These are phyloP conservation scores for Styela clava DNA, from an alignment of 23 tunicate species.

Conservation along the genomic window DNA sequence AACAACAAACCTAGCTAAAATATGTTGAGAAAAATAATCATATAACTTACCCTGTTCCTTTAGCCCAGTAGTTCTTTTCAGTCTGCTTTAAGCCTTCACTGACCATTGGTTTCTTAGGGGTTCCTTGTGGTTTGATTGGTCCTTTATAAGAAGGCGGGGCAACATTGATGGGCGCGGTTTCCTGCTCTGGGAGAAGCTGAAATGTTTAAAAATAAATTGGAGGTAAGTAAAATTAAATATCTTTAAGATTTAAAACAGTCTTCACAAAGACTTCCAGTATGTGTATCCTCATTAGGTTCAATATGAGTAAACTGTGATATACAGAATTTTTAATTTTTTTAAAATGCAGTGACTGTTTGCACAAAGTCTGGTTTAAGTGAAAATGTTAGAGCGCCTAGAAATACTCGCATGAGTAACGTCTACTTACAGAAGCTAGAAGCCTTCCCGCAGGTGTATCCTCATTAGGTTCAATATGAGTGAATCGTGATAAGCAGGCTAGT, in stretches of 20 bases:
- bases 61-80: slow-evolving; percentile 29
- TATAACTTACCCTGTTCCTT: slow-evolving; percentile 12
- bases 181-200: slow-evolving; percentile 5
- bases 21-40: too few relatives aligned
- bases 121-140: not conserved
- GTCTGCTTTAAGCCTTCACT: not conserved
- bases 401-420: too few relatives aligned
- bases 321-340: too few relatives aligned
- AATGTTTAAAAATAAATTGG: too few relatives aligned
- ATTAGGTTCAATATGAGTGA: slow-evolving; percentile 13
- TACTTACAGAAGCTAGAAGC: slow-evolving; percentile 14
- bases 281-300: slow-evolving; percentile 4
- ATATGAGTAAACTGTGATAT: slow-evolving; percentile 7
- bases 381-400: too few relatives aligned
- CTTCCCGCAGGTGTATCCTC: slow-evolving; percentile 17
- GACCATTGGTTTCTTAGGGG: not conserved
- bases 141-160: slow-evolving; percentile 12
- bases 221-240: not conserved
- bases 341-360: too few relatives aligned
- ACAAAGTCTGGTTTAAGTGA: too few relatives aligned
- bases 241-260: too few relatives aligned
- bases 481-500: slow-evolving; percentile 14
- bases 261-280: not conserved
- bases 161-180: slow-evolving; percentile 2
- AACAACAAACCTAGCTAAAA: too few relatives aligned